Conservation (phyloP, 2,888 invertebrate genomes). For the Heteropelma amictum region DNA sequence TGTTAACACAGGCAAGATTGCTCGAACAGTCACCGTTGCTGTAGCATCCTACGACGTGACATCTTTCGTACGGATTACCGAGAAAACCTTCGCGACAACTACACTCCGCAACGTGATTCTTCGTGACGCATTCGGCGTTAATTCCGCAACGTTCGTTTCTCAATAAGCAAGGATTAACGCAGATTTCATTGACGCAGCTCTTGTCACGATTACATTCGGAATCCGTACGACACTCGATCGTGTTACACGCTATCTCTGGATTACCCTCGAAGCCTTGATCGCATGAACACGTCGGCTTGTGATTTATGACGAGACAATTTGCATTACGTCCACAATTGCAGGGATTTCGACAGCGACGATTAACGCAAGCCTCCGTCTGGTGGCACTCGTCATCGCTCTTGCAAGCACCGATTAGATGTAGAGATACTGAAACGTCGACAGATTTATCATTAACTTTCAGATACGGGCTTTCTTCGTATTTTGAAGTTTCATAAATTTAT, state of each 20-base stretch:
- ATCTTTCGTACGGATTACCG: constrained; percentile 87
- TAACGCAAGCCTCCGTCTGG: constrained; percentile 89
- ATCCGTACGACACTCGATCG: constrained; percentile 90
- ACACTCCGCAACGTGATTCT: constrained; percentile 87
- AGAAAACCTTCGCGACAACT: constrained; percentile 88
- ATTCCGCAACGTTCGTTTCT: constrained; percentile 86
- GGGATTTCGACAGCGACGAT: constrained; percentile 91
- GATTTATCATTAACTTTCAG: not conserved
- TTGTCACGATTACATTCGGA: constrained; percentile 91
- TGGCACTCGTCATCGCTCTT: constrained; percentile 88
- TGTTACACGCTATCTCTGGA: constrained; percentile 88
- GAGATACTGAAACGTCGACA: constrained; percentile 81
- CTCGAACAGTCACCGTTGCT: constrained; percentile 92
- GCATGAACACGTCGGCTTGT: constrained; percentile 93
- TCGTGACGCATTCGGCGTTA: constrained; percentile 89
- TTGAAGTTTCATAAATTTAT: constrained; percentile 1
- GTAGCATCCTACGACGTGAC: constrained; percentile 89
- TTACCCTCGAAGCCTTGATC: constrained; percentile 91
- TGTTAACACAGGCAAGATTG: constrained; percentile 91
- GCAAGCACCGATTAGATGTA: constrained; percentile 82
- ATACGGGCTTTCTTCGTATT: not conserved
- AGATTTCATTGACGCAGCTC: constrained; percentile 91
- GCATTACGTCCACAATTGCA: constrained; percentile 93
- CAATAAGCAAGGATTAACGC: constrained; percentile 91
- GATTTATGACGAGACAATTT: constrained; percentile 89